Percentiles rank a stretch among this genome's conserved stretches.
phyloP scores from a whole-genome alignment of 2,113 vertebrate genomes.

The Osmerus eperlanus region DNA sequence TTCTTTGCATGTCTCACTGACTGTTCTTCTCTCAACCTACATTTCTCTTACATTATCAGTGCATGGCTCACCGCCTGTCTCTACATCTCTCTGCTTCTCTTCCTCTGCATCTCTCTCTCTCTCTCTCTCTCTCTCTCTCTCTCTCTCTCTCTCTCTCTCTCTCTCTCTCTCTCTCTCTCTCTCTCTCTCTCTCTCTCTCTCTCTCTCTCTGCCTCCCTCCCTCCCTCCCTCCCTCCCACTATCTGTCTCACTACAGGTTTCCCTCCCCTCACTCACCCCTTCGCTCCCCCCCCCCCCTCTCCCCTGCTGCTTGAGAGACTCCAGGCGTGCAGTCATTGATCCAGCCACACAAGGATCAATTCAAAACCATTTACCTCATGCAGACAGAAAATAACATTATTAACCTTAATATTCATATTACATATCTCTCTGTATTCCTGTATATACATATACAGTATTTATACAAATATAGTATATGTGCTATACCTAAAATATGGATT shows the following conservation, averaged over 20 bases:
- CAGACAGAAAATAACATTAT: constrained; percentile 18
- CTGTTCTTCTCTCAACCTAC: no score
- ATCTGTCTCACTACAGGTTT: background rate
- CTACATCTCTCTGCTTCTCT: background rate
- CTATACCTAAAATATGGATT: no score
- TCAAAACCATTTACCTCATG: constrained; percentile 33
- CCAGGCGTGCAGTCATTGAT: constrained; percentile 13
- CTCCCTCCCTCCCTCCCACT: background rate
- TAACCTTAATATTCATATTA: constrained; percentile 24
- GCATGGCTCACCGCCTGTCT: background rate
- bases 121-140: background rate
- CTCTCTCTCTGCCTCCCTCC: background rate
- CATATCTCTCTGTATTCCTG: constrained; percentile 4
- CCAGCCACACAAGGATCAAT: constrained; percentile 32
- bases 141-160: constrained; percentile 8
- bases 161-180: background rate
- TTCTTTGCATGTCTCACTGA: background rate
- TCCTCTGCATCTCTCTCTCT: background rate
- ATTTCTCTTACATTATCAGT: no score
- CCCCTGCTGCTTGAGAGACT: constrained; percentile 17
- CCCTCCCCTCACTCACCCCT: constrained; percentile 17
- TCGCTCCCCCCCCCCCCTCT: background rate
- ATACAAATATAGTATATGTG: no score
- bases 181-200: background rate
- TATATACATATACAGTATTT: no score